Evolutionary conservation across 2,113 vertebrate genomes (phyloP).

Genomic region (Physeter macrocephalus): DNA sequence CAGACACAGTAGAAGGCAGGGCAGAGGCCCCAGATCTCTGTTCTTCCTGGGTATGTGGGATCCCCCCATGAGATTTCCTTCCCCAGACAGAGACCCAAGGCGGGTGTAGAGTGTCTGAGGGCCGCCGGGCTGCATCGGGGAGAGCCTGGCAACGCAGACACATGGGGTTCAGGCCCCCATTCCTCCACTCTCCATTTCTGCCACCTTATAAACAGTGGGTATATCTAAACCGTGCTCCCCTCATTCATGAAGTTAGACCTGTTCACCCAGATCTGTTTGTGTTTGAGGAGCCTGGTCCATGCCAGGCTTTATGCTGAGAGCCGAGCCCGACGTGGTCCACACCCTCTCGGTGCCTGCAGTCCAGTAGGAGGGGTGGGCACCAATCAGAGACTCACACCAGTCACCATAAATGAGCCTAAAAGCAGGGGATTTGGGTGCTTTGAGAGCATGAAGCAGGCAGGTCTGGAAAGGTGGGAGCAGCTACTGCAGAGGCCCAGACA

Average conservation of each 20-base stretch:
- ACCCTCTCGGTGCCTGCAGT: neutral
- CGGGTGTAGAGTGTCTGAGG: neutral
- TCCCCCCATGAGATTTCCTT: neutral
- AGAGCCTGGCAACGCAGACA: neutral
- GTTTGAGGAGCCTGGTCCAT: neutral
- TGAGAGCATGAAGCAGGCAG: neutral
- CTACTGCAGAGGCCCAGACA: neutral
- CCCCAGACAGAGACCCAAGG: neutral
- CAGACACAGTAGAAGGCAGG: neutral
- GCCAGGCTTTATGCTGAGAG: neutral
- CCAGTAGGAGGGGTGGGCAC: neutral
- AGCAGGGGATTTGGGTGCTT: neutral
- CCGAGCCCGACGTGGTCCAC: neutral
- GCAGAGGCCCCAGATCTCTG: neutral
- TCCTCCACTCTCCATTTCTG: accelerated
- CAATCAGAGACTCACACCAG: no score
- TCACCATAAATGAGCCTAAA: neutral
- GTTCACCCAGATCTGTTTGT: neutral
- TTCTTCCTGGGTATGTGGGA: neutral
- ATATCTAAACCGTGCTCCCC: accelerated
- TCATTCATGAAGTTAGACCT: neutral
- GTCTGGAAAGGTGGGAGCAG: neutral
- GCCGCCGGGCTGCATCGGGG: neutral
- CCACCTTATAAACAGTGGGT: neutral
- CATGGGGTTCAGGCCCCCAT: accelerated